Evolutionary conservation across 2,888 invertebrate species (phyloP).

Genomic region (Drosophila histrio): DNA sequence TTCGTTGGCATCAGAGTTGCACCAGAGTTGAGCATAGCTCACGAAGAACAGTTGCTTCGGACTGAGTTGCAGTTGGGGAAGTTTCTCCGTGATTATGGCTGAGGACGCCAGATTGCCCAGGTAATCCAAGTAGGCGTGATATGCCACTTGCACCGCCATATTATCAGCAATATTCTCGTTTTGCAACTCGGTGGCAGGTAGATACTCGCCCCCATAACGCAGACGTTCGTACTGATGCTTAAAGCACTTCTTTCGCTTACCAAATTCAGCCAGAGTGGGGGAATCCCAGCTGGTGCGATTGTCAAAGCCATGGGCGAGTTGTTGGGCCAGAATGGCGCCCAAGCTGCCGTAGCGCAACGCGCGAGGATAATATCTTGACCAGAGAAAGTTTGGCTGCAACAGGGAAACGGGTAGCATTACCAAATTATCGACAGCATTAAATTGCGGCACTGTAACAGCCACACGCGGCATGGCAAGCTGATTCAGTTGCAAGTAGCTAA

Average conservation of each 20-base stretch:
- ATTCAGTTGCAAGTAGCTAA: slow-evolving; percentile 25
- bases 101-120: slow-evolving; percentile 41
- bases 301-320: slow-evolving; percentile 79
- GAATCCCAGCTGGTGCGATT: slow-evolving; percentile 73
- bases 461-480: slow-evolving; percentile 13
- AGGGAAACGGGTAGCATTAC: slow-evolving; percentile 74
- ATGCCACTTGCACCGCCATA: slow-evolving; percentile 80
- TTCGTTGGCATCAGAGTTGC: slow-evolving; percentile 72
- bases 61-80: slow-evolving; percentile 72
- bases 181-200: slow-evolving; percentile 73
- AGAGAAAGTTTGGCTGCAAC: slow-evolving; percentile 79
- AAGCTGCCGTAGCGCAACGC: slow-evolving; percentile 78
- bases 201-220: slow-evolving; percentile 68
- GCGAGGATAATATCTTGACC: slow-evolving; percentile 78
- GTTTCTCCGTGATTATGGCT: slow-evolving; percentile 56
- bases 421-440: slow-evolving; percentile 58
- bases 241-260: slow-evolving; percentile 73
- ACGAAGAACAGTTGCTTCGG: slow-evolving; percentile 80
- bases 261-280: slow-evolving; percentile 59
- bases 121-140: slow-evolving; percentile 72
- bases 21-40: slow-evolving; percentile 79
- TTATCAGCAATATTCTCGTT: slow-evolving; percentile 82
- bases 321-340: slow-evolving; percentile 77
- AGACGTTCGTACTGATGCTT: slow-evolving; percentile 76
- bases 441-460: slow-evolving; percentile 43